These are phyloP conservation scores for Macrosiphum euphorbiae DNA, from an alignment of 2,888 invertebrate genomes.

Conservation along the genomic window DNA sequence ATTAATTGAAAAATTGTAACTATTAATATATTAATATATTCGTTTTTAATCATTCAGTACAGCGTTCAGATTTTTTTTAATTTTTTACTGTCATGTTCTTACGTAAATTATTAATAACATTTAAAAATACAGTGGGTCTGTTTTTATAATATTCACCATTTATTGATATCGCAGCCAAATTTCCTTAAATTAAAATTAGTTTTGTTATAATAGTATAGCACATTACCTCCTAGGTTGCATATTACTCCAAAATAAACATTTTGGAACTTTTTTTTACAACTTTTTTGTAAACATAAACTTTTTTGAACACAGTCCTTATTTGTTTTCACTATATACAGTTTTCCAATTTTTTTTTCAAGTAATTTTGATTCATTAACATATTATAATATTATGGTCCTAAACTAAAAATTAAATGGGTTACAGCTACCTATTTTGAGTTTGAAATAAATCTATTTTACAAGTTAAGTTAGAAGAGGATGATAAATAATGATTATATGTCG, in stretches of 20 bases:
- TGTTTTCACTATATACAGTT: neutral
- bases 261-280: neutral
- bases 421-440: neutral
- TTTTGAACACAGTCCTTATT: neutral
- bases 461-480: too few relatives aligned
- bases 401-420: neutral
- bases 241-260: neutral
- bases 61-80: neutral
- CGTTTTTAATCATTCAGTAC: fast-evolving
- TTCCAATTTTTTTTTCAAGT: neutral
- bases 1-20: neutral
- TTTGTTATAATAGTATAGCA: neutral
- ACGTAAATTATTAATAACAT: neutral
- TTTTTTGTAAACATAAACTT: neutral
- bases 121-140: neutral
- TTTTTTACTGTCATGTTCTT: neutral
- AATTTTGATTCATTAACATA: neutral
- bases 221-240: too few relatives aligned
- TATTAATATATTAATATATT: neutral
- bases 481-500: too few relatives aligned
- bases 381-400: neutral
- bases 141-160: neutral
- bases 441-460: neutral
- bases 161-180: neutral
- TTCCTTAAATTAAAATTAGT: neutral